phyloP scores from a whole-genome alignment of 1,140 invertebrate species.

The Papilio glaucus region DNA sequence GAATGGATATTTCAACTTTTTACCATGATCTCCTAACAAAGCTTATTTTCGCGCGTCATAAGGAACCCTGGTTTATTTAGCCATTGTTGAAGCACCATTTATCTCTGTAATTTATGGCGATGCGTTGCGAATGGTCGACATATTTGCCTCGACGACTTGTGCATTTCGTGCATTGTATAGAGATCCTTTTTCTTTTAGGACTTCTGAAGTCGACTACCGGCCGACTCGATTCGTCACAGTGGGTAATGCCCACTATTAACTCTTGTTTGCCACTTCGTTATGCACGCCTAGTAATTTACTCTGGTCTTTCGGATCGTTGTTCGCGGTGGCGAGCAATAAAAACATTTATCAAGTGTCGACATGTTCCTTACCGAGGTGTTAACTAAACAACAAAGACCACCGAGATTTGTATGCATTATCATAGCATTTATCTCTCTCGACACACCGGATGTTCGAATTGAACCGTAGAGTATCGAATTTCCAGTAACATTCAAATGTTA shows the following conservation, averaged over 20 bases:
- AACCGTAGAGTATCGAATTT: slow-evolving; percentile 27
- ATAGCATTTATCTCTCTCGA: slow-evolving; percentile 46
- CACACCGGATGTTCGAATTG: slow-evolving; percentile 46
- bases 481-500: slow-evolving; percentile 5
- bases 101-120: slow-evolving; percentile 79
- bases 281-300: slow-evolving; percentile 66
- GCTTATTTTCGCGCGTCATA: slow-evolving; percentile 68
- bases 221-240: slow-evolving; percentile 64
- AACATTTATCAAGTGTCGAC: slow-evolving; percentile 59
- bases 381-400: slow-evolving; percentile 58
- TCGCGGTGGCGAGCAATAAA: slow-evolving; percentile 57
- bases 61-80: slow-evolving; percentile 75
- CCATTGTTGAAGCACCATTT: slow-evolving; percentile 79
- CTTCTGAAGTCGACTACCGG: slow-evolving; percentile 48
- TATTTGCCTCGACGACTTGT: slow-evolving; percentile 65
- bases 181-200: slow-evolving; percentile 47
- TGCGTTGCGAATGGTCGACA: slow-evolving; percentile 73
- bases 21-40: slow-evolving; percentile 43
- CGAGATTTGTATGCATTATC: slow-evolving; percentile 40
- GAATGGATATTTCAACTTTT: slow-evolving; percentile 50
- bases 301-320: slow-evolving; percentile 56
- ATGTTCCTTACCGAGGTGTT: slow-evolving; percentile 56
- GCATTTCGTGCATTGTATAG: slow-evolving; percentile 50
- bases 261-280: slow-evolving; percentile 71
- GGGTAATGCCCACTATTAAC: slow-evolving; percentile 52